phyloP scores from a whole-genome alignment of 1,140 invertebrate species.

The Halesus radiatus region DNA sequence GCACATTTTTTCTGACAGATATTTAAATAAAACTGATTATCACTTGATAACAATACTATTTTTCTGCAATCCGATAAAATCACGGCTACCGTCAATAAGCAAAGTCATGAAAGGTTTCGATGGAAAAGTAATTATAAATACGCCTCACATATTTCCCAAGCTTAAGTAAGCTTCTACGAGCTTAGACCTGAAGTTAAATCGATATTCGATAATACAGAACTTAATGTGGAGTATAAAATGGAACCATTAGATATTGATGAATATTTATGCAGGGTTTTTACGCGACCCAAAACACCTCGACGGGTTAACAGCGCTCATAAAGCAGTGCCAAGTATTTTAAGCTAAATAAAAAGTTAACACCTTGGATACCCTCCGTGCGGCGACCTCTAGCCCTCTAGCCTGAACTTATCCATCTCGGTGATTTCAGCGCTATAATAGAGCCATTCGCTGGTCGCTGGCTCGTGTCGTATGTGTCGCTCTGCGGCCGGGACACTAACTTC shows the following conservation, averaged over 20 bases:
- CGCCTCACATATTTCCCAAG: no score
- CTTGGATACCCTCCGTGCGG: no score
- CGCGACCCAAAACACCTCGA: not conserved
- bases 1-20: no score
- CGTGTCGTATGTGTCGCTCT: not conserved
- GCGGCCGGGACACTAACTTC: not conserved
- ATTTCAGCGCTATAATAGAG: constrained; percentile 8
- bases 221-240: not conserved
- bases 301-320: not conserved
- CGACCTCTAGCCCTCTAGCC: not conserved
- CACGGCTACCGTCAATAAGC: no score
- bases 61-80: no score
- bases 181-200: no score
- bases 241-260: constrained; percentile 23
- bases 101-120: no score
- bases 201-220: no score
- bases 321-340: not conserved
- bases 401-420: not conserved
- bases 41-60: no score
- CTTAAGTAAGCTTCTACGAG: no score
- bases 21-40: no score
- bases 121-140: no score
- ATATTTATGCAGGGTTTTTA: constrained; percentile 17
- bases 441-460: not conserved
- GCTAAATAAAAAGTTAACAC: constrained; percentile 24